Evolutionary conservation across 2,888 invertebrate genomes (phyloP).

Genomic region (Melinaea menophilus): DNA sequence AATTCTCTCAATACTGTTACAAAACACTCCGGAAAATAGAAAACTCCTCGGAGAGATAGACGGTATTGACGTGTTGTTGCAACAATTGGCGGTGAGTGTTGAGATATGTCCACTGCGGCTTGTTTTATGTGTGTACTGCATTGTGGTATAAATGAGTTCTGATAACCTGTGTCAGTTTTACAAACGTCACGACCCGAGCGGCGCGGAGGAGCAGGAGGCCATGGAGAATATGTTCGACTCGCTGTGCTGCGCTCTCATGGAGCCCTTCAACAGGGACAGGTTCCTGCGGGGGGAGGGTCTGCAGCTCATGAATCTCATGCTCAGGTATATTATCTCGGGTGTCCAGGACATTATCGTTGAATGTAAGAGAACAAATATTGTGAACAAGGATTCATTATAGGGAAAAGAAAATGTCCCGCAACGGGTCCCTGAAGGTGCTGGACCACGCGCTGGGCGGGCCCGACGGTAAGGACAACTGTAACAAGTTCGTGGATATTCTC

Average conservation of each 20-base stretch:
- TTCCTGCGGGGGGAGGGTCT: slow-evolving; percentile 98
- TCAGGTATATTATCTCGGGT: slow-evolving; percentile 76
- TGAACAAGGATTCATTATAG: slow-evolving; percentile 37
- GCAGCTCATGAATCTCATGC: slow-evolving; percentile 99
- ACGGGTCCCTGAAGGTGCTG: slow-evolving; percentile 97
- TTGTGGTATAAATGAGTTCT: neutral
- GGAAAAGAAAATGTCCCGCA: slow-evolving; percentile 97
- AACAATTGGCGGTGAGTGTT: slow-evolving; percentile 89
- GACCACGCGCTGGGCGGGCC: slow-evolving; percentile 97
- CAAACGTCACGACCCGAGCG: slow-evolving; percentile 94
- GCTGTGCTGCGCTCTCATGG: slow-evolving; percentile 95
- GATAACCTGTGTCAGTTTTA: slow-evolving; percentile 80
- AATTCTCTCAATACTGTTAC: slow-evolving; percentile 95
- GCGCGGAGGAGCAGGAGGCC: slow-evolving; percentile 96
- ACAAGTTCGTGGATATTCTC: slow-evolving; percentile 98
- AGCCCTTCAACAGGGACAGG: slow-evolving; percentile 90
- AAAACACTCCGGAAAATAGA: slow-evolving; percentile 91
- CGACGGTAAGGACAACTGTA: slow-evolving; percentile 96
- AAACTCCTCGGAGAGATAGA: slow-evolving; percentile 92
- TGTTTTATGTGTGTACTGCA: neutral
- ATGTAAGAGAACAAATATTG: slow-evolving; percentile 1
- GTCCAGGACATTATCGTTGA: neutral
- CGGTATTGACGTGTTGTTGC: slow-evolving; percentile 96
- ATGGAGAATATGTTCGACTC: slow-evolving; percentile 99
- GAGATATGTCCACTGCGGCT: too few species aligned